Base-by-base conservation (phyloP, 2,888 invertebrate genomes). In the Brachyopa scutellaris region DNA sequence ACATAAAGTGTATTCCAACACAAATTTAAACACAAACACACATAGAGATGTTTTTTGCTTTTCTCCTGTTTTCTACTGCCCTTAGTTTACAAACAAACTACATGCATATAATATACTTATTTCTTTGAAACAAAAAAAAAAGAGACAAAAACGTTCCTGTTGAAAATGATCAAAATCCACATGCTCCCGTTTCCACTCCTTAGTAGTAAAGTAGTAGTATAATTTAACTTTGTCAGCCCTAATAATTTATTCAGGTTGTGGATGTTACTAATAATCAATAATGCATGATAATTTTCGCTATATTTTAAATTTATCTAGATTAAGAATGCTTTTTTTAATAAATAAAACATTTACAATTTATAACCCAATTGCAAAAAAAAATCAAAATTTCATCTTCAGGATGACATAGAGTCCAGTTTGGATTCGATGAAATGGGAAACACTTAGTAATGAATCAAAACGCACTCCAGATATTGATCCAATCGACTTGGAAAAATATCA, bases 401-500 rank as follows among this genome's bases (percentile, higher is more conserved):
- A 89, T 85, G 89, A 89, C 55, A 73, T 87, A 77, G 88, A 88
- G 80, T 87, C 88, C 33, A 86, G 86, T 84, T 87, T 88, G 40
- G 89, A 89, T 47, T 87, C 87, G 19, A 84, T 88, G 69, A 94
- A 94, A 89, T 95, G 95, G 95, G 91, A 94, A 86, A 93, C 93
- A 69, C 93, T 93, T 86, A 89, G 89, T 84, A 91, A 93, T 77
- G 94, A 94, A 88, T 93, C 93, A 7, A 92, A 94, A 87, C 92
- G 93, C 85, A 94, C 94, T 53, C 94, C 95, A 8, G 95, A 95
- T 87, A 93, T 95, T 86, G 97, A 97, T 88, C 95, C 94, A 86
- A 94, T 94, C 91, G 96, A 96, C 87, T 91, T 96, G 88, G 96
- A 95, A 85, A 94, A 95, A 88, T 95, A 95, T 88, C 95, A 95